phyloP scores from a whole-genome alignment of 2,113 vertebrate genomes.

The Pteruthius melanotis region DNA sequence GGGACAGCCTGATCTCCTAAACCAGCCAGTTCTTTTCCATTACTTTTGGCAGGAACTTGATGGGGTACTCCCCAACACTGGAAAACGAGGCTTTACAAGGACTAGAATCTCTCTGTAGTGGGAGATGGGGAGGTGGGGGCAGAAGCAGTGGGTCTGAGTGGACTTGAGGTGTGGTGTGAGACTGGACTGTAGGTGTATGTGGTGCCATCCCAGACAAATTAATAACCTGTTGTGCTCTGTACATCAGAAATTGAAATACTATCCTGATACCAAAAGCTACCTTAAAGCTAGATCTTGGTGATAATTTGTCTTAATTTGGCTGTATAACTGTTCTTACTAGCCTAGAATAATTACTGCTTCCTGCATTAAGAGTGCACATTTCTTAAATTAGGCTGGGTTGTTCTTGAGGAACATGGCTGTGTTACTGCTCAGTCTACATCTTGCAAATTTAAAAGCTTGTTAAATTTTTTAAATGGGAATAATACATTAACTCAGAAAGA shows the following conservation, averaged over 20 bases:
- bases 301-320: background rate
- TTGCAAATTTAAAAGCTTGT: background rate
- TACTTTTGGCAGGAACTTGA: background rate
- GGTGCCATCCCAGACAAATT: background rate
- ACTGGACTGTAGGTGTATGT: rapidly evolving
- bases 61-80: background rate
- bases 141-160: background rate
- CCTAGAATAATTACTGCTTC: background rate
- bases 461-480: background rate
- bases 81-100: background rate
- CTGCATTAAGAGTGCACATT: background rate
- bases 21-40: background rate
- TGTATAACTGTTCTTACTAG: background rate
- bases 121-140: background rate
- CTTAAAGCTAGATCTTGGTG: background rate
- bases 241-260: background rate
- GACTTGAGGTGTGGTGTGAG: background rate
- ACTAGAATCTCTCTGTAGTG: background rate
- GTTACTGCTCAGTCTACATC: background rate
- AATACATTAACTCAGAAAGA: background rate
- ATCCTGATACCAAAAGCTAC: background rate
- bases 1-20: background rate
- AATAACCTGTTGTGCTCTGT: rapidly evolving
- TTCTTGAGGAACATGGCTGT: background rate
- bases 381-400: background rate